Conservation (phyloP, 2,888 invertebrate species). For the Eupithecia abbreviata region DNA sequence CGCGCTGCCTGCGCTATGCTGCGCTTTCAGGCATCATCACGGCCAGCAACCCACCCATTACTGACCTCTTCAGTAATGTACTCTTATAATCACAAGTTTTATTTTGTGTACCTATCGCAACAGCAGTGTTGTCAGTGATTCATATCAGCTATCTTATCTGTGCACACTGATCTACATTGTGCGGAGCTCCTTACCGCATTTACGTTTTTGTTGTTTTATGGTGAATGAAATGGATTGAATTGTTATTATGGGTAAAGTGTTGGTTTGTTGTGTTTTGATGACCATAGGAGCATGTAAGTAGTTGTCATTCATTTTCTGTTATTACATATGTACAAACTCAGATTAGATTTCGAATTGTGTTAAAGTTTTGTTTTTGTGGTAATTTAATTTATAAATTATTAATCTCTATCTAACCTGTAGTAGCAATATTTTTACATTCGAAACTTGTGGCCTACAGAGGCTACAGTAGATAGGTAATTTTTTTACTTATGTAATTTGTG, state of each 20-base stretch:
- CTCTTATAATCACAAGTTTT: slow-evolving; percentile 18
- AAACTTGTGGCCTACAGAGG: neutral
- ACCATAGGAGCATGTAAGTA: slow-evolving; percentile 60
- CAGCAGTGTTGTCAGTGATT: slow-evolving; percentile 55
- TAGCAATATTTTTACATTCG: neutral
- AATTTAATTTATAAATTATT: neutral
- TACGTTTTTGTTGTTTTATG: slow-evolving; percentile 52
- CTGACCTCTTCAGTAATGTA: too few species aligned
- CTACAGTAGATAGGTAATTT: too few species aligned
- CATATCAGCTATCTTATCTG: slow-evolving; percentile 72
- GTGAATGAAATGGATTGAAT: slow-evolving; percentile 47
- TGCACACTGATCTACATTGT: slow-evolving; percentile 57
- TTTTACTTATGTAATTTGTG: neutral
- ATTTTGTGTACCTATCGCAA: slow-evolving; percentile 40
- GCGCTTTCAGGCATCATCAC: too few species aligned
- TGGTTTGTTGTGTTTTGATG: slow-evolving; percentile 25
- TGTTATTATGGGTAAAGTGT: slow-evolving; percentile 50
- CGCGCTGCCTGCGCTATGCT: too few species aligned
- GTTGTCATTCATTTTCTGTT: neutral
- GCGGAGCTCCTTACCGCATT: slow-evolving; percentile 53
- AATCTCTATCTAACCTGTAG: too few species aligned
- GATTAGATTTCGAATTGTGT: neutral
- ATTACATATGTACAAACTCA: neutral
- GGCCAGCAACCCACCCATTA: too few species aligned
- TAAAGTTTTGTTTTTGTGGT: neutral